These are phyloP conservation scores for Halictus ligatus DNA, from an alignment of 2,888 invertebrate species.

Conservation along the genomic window DNA sequence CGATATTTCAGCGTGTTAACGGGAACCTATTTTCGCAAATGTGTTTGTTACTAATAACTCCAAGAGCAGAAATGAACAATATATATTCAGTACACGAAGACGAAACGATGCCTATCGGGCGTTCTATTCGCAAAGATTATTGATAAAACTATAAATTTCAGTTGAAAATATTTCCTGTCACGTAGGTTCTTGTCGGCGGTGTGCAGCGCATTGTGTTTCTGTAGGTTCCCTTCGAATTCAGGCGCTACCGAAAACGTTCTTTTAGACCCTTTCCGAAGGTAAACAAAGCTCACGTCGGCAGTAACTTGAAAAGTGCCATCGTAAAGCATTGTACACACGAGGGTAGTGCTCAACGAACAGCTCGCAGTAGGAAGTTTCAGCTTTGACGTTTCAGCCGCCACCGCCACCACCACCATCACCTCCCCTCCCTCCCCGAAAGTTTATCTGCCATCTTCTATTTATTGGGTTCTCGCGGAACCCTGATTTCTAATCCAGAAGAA, in stretches of 20 bases:
- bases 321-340: slow-evolving; percentile 8
- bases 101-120: not conserved
- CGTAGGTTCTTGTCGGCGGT: not conserved
- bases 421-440: slow-evolving; percentile 3
- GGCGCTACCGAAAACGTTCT: slow-evolving; percentile 3
- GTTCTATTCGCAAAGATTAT: not conserved
- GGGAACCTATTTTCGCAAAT: not conserved
- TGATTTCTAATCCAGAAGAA: slow-evolving; percentile 62
- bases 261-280: not conserved
- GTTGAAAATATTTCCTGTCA: not conserved
- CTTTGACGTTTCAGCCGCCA: not conserved
- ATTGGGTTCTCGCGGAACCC: slow-evolving; percentile 50
- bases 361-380: not conserved
- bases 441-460: slow-evolving; percentile 56
- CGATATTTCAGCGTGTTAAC: not conserved
- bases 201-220: not conserved
- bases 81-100: not conserved
- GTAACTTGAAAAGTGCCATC: slow-evolving; percentile 9
- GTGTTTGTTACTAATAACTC: not conserved
- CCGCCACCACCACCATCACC: too few species aligned
- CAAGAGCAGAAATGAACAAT: too few species aligned
- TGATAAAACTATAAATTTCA: not conserved
- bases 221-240: not conserved
- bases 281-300: not conserved
- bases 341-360: not conserved